Evolutionary conservation across 2,797 vertebrate species (phyloP), one percentile per base, ranked within the genome.

Genomic region (Odontamblyopus lacepedii): DNA sequence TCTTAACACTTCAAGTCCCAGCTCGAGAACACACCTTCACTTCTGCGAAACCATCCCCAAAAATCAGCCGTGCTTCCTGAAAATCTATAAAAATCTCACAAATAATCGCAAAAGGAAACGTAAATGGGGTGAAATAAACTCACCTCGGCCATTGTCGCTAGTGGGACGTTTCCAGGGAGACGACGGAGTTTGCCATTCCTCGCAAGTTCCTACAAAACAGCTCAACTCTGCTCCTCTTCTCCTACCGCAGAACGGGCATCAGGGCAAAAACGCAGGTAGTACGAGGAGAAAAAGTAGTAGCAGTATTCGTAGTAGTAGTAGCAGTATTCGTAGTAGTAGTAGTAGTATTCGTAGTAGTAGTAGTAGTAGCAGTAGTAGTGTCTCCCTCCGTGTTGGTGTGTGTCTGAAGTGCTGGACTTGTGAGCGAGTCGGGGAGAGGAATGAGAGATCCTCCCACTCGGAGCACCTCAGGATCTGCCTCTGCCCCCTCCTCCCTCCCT

Each of bases 101-200:
- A 53, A 53, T 7, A 53, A 53, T 8, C 2, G 6, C 19, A 18
- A 53, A 19, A 19, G 0, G 6, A 2, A 16, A 55, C 11, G 5
- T 6, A 13, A 23, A 48, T 65, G 5, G 7, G 23, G 12, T 23
- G 26, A 67, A 30, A 53, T 19, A 53, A 53, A 67, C 96, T 96
- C 95, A 97, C 96, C 95, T 96, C 95, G 84, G 96, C 95, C 96
- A 96, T 97, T 91, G 92, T 95, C 93, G 93, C 92, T 87, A 94
- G 89, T 93, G 89, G 81, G 92, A 93, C 84, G 94, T 94, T 93
- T 94, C 93, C 93, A 93, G 89, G 91, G 93, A 92, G 85, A 93
- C 92, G 78, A 85, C 85, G 81, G 91, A 94, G 92, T 95, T 94
- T 92, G 93, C 96, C 96, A 96, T 96, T 95, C 95, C 96, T 93